Conservation (phyloP, 1,140 invertebrate species). For the Heliconius nattereri region DNA sequence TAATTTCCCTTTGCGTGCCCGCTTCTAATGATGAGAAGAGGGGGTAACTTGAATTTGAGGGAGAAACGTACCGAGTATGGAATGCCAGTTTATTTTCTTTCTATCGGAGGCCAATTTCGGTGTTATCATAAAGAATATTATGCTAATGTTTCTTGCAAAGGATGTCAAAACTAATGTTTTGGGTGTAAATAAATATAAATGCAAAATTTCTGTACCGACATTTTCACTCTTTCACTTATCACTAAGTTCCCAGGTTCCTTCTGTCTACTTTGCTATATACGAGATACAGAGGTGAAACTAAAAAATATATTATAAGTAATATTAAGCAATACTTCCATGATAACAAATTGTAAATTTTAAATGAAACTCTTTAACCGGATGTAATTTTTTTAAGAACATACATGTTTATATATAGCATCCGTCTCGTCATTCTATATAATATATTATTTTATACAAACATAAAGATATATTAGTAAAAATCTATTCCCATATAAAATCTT, state of each 20-base stretch:
- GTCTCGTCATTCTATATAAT: too few species aligned
- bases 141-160: neutral
- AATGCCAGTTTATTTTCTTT: slow-evolving; percentile 33
- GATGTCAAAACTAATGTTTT: too few species aligned
- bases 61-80: slow-evolving; percentile 28
- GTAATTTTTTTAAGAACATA: too few species aligned
- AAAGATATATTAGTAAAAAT: neutral
- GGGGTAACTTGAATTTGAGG: slow-evolving; percentile 44
- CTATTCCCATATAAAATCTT: neutral
- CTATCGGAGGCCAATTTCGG: neutral
- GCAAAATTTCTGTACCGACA: too few species aligned
- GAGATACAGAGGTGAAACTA: too few species aligned
- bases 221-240: too few species aligned
- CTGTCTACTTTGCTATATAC: too few species aligned
- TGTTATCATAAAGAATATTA: neutral
- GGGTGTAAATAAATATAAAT: too few species aligned
- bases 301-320: neutral
- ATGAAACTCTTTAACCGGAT: neutral
- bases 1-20: slow-evolving; percentile 79
- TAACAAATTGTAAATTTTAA: neutral
- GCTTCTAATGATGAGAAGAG: slow-evolving; percentile 66
- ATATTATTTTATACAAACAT: too few species aligned
- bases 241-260: too few species aligned
- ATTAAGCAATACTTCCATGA: neutral
- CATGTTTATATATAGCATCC: too few species aligned